These are phyloP conservation scores for Cyphomyrus plagiostoma DNA, from an alignment of 2,113 vertebrate species.

Conservation along the genomic window DNA sequence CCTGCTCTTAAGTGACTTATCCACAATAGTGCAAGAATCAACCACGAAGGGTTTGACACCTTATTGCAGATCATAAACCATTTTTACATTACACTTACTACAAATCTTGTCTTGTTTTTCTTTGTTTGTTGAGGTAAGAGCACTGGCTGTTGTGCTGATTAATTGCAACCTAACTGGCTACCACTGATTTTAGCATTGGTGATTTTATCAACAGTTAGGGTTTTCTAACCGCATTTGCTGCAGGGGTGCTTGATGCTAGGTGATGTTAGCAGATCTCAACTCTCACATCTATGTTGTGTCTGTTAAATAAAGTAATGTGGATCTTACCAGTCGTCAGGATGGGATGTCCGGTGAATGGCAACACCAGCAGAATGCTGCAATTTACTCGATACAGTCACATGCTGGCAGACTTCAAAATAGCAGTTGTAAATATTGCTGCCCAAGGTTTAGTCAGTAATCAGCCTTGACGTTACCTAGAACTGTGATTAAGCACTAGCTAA, in stretches of 20 bases:
- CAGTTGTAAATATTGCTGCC: not conserved
- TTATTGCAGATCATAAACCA: not conserved
- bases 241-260: not conserved
- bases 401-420: not conserved
- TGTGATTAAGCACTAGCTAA: not conserved
- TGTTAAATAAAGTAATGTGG: not conserved
- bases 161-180: not conserved
- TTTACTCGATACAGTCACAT: not conserved
- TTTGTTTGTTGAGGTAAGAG: not conserved
- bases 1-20: not conserved
- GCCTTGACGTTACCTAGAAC: not conserved
- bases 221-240: not conserved
- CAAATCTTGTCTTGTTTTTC: not conserved
- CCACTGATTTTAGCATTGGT: not conserved
- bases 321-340: not conserved
- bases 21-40: not conserved
- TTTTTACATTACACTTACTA: not conserved
- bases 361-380: not conserved
- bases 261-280: not conserved
- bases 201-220: not conserved
- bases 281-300: not conserved
- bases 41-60: not conserved
- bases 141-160: not conserved
- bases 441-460: not conserved
- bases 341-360: not conserved